Percentiles rank a stretch among this genome's conserved stretches.
These are phyloP conservation scores for Parapsyche elsis DNA, from an alignment of 1,140 invertebrate species.

Conservation along the genomic window DNA sequence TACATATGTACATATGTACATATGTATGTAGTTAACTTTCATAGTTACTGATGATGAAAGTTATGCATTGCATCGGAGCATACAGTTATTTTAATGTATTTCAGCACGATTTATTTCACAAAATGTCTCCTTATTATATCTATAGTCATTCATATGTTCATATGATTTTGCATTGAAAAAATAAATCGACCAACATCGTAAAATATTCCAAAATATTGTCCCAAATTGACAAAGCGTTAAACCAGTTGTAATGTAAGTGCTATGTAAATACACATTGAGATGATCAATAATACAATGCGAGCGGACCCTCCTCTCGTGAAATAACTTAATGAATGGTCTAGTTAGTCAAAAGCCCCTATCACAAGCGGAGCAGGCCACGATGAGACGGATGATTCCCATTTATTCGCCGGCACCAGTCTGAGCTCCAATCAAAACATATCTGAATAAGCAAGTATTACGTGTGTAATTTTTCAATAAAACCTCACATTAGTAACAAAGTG, in stretches of 20 bases:
- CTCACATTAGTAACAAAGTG: not conserved
- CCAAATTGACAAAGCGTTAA: not conserved
- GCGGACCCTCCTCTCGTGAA: slow-evolving; percentile 34
- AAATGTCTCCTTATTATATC: too few species aligned
- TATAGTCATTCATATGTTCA: not conserved
- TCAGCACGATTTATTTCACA: too few species aligned
- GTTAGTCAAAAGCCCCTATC: slow-evolving; percentile 42
- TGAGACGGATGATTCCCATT: slow-evolving; percentile 54
- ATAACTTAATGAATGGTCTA: slow-evolving; percentile 36
- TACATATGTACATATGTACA: not conserved
- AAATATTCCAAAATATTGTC: too few species aligned
- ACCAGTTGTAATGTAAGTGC: slow-evolving; percentile 1
- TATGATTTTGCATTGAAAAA: not conserved
- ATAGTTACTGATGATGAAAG: not conserved
- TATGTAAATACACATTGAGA: slow-evolving; percentile 17
- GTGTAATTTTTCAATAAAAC: slow-evolving; percentile 37
- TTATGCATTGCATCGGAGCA: too few species aligned
- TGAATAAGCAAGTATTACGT: slow-evolving; percentile 40
- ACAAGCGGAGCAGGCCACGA: slow-evolving; percentile 10
- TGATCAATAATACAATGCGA: slow-evolving; percentile 20
- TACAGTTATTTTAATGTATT: too few species aligned
- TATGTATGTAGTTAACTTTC: not conserved
- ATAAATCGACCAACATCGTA: too few species aligned
- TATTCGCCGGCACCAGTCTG: slow-evolving; percentile 46
- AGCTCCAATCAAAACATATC: slow-evolving; percentile 52